These are phyloP conservation scores for Acridotheres tristis DNA, from an alignment of 2,797 vertebrate genomes.

Conservation along the genomic window DNA sequence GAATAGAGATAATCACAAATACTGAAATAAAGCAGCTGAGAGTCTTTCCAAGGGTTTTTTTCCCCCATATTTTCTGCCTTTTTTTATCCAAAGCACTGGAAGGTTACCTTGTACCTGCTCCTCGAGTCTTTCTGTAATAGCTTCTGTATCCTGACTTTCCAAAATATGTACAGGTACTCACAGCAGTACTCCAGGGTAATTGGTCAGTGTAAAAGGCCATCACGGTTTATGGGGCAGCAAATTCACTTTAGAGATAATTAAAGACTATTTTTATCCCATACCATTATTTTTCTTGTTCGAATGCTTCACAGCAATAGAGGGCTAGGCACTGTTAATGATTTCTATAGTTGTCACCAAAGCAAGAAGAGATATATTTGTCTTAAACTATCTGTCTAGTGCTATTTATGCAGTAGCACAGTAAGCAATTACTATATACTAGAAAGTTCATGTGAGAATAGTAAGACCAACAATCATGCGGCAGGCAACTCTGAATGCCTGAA, in stretches of 20 bases:
- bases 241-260: constrained; percentile 35
- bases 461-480: not conserved
- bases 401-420: not conserved
- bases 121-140: not conserved
- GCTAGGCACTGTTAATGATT: not conserved
- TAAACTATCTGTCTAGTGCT: not conserved
- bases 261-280: constrained; percentile 34
- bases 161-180: not conserved
- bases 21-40: not conserved
- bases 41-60: not conserved
- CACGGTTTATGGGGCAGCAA: constrained; percentile 3
- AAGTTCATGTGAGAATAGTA: not conserved
- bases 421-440: not conserved
- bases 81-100: not conserved
- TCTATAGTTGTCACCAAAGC: not conserved
- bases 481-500: not conserved
- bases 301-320: not conserved
- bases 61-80: not conserved
- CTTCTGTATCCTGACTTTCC: not conserved
- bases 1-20: not conserved
- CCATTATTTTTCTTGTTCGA: not conserved
- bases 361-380: not conserved
- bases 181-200: not conserved
- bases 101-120: not conserved
- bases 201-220: constrained; percentile 10